Base-by-base conservation (phyloP, 2,797 vertebrate genomes). In the Halcyon badia region DNA sequence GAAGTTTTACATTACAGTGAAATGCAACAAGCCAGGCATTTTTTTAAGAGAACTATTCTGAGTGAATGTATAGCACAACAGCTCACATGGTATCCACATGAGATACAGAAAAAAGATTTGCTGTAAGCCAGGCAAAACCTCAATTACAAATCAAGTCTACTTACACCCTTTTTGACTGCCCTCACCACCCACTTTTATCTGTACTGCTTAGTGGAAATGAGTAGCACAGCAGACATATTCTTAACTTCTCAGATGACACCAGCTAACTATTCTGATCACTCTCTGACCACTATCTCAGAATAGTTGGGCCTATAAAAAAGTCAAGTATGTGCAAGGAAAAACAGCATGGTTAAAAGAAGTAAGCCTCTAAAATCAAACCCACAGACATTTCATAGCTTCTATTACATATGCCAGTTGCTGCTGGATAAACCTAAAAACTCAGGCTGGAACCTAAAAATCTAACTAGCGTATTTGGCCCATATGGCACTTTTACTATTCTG, bases 401-500 rank as follows among this genome's bases (percentile, higher is more conserved):
- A 12, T 61, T 88, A 21, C 37, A 86, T 81, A 84, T 81, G 64
- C 6, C 51, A 82, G 17, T 76, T 77, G 9, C 39, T 95, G 11
- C 41, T 64, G 46, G 20, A 70, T 52, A 87, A 91, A 89, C 9
- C 62, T 37, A n/a, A 81, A 83, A 86, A 22, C 13, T 90, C 62
- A 82, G 35, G 66, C 18, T 82, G n/a, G 35, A 95, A 91, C 6
- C 35, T 62, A 37, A 87, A 94, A 86, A 3, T 21, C 14, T 82
- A 33, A 61, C 13, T 65, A 35, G 31, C 28, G 5, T 79, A 78
- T 83, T 94, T 94, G 78, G 33, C 54, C 57, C 90, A 95, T 94
- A 76, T 97, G 90, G 51, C 24, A 28, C 54, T 92, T 94, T 51
- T 37, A 91, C 72, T 72, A 24, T 76, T 87, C 60, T 92, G 54